phyloP scores from a whole-genome alignment of 2,113 vertebrate species.

The Pelobates fuscus region DNA sequence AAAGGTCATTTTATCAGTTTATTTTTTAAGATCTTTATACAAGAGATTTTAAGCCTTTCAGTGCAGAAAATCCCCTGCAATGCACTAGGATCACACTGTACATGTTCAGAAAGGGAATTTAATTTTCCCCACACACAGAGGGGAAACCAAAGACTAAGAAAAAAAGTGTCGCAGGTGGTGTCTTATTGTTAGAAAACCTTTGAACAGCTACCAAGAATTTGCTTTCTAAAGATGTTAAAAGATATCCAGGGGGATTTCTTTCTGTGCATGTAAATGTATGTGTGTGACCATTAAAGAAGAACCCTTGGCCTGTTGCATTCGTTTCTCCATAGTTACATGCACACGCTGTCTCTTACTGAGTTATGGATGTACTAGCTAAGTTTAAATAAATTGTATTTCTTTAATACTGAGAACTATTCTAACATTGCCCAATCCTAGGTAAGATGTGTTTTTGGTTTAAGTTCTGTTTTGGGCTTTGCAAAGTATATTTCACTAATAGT shows the following conservation, averaged over 20 bases:
- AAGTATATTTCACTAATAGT: no score
- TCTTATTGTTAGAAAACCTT: constrained; percentile 24
- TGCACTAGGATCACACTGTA: constrained; percentile 38
- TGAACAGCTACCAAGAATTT: constrained; percentile 36
- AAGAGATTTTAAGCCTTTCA: constrained; percentile 44
- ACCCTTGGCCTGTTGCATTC: no score
- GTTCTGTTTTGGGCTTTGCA: no score
- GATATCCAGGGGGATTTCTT: neutral
- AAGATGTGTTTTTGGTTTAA: no score
- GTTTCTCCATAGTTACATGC: no score
- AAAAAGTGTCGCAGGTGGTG: constrained; percentile 42
- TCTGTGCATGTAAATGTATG: neutral
- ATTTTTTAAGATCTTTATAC: constrained; percentile 34
- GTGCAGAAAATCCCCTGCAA: constrained; percentile 39
- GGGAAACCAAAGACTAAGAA: constrained; percentile 17
- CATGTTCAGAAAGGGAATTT: constrained; percentile 31
- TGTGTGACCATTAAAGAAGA: no score
- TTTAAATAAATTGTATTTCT: no score
- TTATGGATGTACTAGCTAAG: no score
- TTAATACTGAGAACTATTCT: no score
- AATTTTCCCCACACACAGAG: constrained; percentile 27
- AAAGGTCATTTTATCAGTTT: constrained; percentile 52
- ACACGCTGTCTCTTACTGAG: no score
- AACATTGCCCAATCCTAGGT: no score
- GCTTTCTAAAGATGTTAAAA: constrained; percentile 25